These are phyloP conservation scores for Drosophila tanythrix DNA, from an alignment of 2,888 invertebrate species.

Conservation along the genomic window DNA sequence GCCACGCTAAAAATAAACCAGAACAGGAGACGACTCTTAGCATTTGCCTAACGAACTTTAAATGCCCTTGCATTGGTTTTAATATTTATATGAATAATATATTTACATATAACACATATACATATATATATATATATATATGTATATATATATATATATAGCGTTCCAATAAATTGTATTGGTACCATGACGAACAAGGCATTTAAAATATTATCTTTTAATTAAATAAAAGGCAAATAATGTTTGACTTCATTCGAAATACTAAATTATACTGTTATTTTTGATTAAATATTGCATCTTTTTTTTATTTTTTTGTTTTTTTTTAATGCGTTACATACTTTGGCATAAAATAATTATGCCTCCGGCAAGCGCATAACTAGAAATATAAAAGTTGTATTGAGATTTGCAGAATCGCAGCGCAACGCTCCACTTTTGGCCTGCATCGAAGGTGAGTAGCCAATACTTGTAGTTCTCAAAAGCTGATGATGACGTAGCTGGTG, in stretches of 20 bases:
- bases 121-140: background rate
- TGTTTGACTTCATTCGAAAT: background rate
- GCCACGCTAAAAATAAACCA: constrained; percentile 45
- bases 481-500: constrained; percentile 47
- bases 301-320: background rate
- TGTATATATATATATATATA: too few species aligned
- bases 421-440: constrained; percentile 3
- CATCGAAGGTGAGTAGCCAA: constrained; percentile 55
- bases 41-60: background rate
- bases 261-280: background rate
- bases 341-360: background rate
- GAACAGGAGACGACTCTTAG: background rate
- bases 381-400: constrained; percentile 57
- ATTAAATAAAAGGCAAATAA: background rate
- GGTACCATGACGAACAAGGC: background rate
- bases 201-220: background rate
- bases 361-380: background rate
- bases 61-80: constrained; percentile 3
- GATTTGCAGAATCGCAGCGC: constrained; percentile 49
- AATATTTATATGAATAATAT: background rate
- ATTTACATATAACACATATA: background rate
- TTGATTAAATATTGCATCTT: background rate
- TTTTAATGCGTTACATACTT: background rate
- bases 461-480: constrained; percentile 58
- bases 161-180: background rate